Conservation (phyloP, 2,797 vertebrate genomes). For the Microctenopoma lineatum region DNA sequence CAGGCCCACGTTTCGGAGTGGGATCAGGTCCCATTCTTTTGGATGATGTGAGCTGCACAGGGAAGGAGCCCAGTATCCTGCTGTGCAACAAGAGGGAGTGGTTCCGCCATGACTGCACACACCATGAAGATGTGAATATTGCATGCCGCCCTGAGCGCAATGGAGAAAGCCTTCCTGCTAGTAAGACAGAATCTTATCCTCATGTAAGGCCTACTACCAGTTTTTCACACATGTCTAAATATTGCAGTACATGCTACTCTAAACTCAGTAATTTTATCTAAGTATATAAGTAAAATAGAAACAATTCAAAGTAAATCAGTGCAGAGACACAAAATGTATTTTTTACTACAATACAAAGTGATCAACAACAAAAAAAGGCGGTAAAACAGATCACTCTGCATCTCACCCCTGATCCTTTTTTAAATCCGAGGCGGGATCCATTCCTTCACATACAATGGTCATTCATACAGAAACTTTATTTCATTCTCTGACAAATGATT, state of each 20-base stretch:
- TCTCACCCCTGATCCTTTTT: too few relatives aligned
- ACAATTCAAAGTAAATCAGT: too few relatives aligned
- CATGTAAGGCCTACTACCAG: not conserved
- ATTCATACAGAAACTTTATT: not conserved
- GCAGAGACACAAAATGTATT: too few relatives aligned
- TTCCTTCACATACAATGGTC: too few relatives aligned
- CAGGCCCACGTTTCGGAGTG: constrained; percentile 72
- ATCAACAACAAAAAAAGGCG: too few relatives aligned
- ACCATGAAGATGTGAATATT: constrained; percentile 89
- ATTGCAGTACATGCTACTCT: too few relatives aligned
- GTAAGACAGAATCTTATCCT: constrained; percentile 76
- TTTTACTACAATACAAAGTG: too few relatives aligned
- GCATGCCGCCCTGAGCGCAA: constrained; percentile 83
- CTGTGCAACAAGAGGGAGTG: constrained; percentile 88
- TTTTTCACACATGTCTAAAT: too few relatives aligned
- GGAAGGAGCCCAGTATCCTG: constrained; percentile 88
- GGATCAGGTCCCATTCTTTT: constrained; percentile 87
- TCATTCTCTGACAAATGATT: not conserved
- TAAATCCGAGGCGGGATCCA: too few relatives aligned
- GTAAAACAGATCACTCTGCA: too few relatives aligned
- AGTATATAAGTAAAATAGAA: too few relatives aligned
- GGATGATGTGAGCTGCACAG: constrained; percentile 93
- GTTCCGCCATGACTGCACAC: constrained; percentile 92
- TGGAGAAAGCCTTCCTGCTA: constrained; percentile 77
- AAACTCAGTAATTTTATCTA: too few relatives aligned